A percentile compares a stretch with the other conserved stretches of the same genome.
These are phyloP conservation scores for Dexiosoma caninum DNA, from an alignment of 2,888 invertebrate species.

Conservation along the genomic window DNA sequence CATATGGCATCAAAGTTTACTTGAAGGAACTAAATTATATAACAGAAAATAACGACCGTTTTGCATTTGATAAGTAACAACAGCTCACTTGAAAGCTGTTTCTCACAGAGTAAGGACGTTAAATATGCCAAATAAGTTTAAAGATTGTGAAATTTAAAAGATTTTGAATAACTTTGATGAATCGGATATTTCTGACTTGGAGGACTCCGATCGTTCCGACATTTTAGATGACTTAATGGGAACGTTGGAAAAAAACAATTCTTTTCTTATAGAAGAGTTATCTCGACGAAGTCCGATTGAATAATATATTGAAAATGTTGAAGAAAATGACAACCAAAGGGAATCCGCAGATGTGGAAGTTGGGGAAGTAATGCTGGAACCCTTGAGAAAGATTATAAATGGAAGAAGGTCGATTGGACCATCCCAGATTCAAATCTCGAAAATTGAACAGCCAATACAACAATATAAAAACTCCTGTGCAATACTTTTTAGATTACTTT, in stretches of 20 bases:
- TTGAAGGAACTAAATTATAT: too few species aligned
- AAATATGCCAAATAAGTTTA: too few species aligned
- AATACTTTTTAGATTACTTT: background rate
- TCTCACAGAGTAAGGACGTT: too few species aligned
- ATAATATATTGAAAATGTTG: background rate
- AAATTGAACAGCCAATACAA: background rate
- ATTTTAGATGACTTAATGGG: background rate
- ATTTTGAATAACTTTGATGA: background rate
- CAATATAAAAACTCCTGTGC: background rate
- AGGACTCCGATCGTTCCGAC: background rate
- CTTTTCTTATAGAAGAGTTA: background rate
- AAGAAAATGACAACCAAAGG: too few species aligned
- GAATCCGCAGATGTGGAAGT: background rate
- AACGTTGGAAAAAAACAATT: background rate
- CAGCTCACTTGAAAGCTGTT: too few species aligned
- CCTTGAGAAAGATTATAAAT: background rate
- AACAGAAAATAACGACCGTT: too few species aligned
- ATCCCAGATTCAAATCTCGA: background rate
- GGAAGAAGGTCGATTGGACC: background rate
- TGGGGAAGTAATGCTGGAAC: background rate
- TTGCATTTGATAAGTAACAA: too few species aligned
- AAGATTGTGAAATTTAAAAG: background rate
- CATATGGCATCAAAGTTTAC: too few species aligned
- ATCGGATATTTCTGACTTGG: background rate
- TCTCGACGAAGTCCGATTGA: background rate